Evolutionary conservation across 2,888 invertebrate genomes (phyloP).

Genomic region (Oscheius sp.): DNA sequence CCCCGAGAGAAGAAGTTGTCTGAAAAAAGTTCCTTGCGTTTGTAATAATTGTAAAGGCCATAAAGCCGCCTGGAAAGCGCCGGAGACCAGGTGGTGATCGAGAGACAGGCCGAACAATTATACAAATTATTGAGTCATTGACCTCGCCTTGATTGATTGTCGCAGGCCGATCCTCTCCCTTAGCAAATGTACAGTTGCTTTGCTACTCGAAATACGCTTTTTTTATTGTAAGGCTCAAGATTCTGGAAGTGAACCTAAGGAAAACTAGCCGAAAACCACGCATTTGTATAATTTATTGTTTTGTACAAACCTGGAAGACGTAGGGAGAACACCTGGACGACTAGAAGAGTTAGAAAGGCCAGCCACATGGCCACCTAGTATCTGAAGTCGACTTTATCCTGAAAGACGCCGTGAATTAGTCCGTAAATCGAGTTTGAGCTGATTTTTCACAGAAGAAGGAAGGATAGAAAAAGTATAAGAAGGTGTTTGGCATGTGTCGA

Average conservation of each 20-base stretch:
- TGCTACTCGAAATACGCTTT: too few species aligned
- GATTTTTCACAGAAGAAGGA: neutral
- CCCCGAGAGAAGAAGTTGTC: slow-evolving; percentile 69
- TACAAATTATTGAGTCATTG: slow-evolving; percentile 39
- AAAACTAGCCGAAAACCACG: too few species aligned
- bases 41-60: slow-evolving; percentile 18
- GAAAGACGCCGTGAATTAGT: neutral
- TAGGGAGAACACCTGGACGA: neutral
- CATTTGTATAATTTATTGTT: too few species aligned
- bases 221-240: too few species aligned
- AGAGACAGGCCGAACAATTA: slow-evolving; percentile 21
- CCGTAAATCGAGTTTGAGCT: neutral
- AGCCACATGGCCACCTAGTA: slow-evolving; percentile 17
- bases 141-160: slow-evolving; percentile 37
- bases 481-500: neutral
- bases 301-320: slow-evolving; percentile 10
- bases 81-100: slow-evolving; percentile 17
- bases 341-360: neutral
- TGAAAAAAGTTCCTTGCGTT: slow-evolving; percentile 39
- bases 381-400: neutral
- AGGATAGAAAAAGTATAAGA: neutral
- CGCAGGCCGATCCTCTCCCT: neutral
- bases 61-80: neutral
- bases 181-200: too few species aligned
- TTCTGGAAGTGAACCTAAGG: too few species aligned